A percentile compares a stretch with the other conserved stretches of the same genome.
These are phyloP conservation scores for Deilephila elpenor DNA, from an alignment of 2,888 invertebrate species.

Conservation along the genomic window DNA sequence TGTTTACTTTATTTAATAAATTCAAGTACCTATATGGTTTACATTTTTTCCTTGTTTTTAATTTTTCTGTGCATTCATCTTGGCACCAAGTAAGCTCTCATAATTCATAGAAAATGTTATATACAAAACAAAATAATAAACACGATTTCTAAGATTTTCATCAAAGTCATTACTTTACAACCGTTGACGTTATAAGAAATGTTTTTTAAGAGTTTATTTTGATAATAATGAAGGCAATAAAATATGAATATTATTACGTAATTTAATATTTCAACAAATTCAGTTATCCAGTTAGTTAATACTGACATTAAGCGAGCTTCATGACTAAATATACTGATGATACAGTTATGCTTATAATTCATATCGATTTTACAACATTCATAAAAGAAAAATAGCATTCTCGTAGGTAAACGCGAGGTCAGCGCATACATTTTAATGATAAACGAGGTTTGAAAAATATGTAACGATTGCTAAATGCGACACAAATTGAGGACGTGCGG, in stretches of 20 bases:
- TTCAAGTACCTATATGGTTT: too few relatives aligned
- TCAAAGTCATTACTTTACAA: background rate
- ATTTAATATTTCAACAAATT: constrained; percentile 15
- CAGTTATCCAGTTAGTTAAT: background rate
- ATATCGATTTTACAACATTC: constrained; percentile 33
- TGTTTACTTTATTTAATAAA: too few relatives aligned
- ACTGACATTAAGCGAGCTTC: background rate
- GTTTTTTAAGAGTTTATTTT: background rate
- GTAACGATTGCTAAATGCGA: constrained; percentile 72
- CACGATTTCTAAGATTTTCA: background rate
- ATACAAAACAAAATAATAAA: too few relatives aligned
- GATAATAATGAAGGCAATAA: background rate
- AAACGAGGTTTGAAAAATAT: constrained; percentile 74
- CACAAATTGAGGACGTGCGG: constrained; percentile 75
- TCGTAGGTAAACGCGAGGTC: constrained; percentile 57
- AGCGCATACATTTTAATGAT: constrained; percentile 72
- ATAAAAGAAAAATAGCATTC: constrained; percentile 51
- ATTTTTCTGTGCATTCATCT: too few relatives aligned
- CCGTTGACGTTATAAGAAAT: background rate
- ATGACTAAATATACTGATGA: constrained; percentile 15
- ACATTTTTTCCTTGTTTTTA: too few relatives aligned
- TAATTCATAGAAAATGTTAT: too few relatives aligned
- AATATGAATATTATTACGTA: constrained; percentile 22
- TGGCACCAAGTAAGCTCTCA: too few relatives aligned
- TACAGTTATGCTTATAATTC: constrained; percentile 23